A percentile compares a stretch with the other conserved stretches of the same genome.
phyloP scores from a whole-genome alignment of 2,888 invertebrate species.

The Operophtera brumata region DNA sequence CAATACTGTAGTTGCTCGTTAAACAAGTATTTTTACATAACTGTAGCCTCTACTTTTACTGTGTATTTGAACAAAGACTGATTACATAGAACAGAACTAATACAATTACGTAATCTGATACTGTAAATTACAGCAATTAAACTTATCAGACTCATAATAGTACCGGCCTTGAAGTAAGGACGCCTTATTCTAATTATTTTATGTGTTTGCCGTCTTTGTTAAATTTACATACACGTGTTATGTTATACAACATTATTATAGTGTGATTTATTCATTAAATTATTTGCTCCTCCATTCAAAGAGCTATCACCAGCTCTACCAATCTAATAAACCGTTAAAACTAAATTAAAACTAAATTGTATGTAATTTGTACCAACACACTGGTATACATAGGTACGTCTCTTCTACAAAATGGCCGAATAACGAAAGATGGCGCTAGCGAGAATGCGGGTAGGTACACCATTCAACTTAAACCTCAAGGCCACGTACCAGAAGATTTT shows the following conservation, averaged over 20 bases:
- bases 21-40: constrained; percentile 19
- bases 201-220: constrained; percentile 16
- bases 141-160: background rate
- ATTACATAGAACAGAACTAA: background rate
- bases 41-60: constrained; percentile 20
- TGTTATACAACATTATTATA: constrained; percentile 5
- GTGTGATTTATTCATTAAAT: constrained; percentile 11
- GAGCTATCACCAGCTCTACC: constrained; percentile 10
- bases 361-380: constrained; percentile 25
- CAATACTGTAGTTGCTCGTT: constrained; percentile 22
- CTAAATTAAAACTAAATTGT: constrained; percentile 17
- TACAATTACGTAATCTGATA: background rate
- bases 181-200: background rate
- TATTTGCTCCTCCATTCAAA: constrained; percentile 4
- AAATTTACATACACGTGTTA: constrained; percentile 7
- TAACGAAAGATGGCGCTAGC: constrained; percentile 32
- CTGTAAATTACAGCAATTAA: background rate
- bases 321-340: background rate
- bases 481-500: background rate
- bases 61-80: constrained; percentile 21
- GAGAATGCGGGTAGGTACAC: constrained; percentile 36
- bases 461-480: background rate
- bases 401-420: constrained; percentile 31
- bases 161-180: constrained; percentile 1
- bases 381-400: constrained; percentile 32